Base-by-base conservation (phyloP, 1,140 invertebrate genomes). In the Homarus americanus region DNA sequence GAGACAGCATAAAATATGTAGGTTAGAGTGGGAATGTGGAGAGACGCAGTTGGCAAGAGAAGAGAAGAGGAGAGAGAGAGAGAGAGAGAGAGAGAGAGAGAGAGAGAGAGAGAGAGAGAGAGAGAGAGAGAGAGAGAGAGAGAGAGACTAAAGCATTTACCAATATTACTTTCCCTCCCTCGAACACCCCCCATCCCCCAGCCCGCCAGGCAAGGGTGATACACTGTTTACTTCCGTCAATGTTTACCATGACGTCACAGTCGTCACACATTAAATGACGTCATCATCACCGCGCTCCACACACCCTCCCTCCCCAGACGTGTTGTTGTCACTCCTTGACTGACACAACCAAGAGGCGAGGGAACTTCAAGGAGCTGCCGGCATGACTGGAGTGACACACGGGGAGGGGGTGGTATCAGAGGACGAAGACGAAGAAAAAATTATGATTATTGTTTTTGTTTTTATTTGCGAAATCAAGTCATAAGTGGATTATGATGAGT, bases 71-170 rank as follows among this genome's bases (percentile, higher is more conserved):
- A n/a, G 40, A 49, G 41, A 44, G 78, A 53, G 78, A 58, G 53
- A 58, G 53, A 34, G 72, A 75, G 17, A 34, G 32, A 75, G 72
- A 75, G 15, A 75, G 66, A 72, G 66, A 72, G 66, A 72, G 66
- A 72, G 66, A 72, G 66, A 72, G 66, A 72, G 66, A 72, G 66
- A 72, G 66, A 72, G 66, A 72, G 66, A 72, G 66, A 63, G 53
- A 63, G 53, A 63, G 53, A 63, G 53, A 63, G 53, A 63, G 53
- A 63, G 53, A 63, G 53, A 63, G 53, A 63, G 53, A 63, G 53
- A 63, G 53, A 63, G 53, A 63, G n/a, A n/a, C n/a, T n/a, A n/a
- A n/a, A n/a, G n/a, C n/a, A n/a, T n/a, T n/a, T n/a, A n/a, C n/a
- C n/a, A 24, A 63, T 10, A 63, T 10, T 12, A 24, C 12, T n/a